Evolutionary conservation across 1,140 invertebrate genomes (phyloP), one percentile per base, ranked within the genome.

Genomic region (Sycophaga agraensis): DNA sequence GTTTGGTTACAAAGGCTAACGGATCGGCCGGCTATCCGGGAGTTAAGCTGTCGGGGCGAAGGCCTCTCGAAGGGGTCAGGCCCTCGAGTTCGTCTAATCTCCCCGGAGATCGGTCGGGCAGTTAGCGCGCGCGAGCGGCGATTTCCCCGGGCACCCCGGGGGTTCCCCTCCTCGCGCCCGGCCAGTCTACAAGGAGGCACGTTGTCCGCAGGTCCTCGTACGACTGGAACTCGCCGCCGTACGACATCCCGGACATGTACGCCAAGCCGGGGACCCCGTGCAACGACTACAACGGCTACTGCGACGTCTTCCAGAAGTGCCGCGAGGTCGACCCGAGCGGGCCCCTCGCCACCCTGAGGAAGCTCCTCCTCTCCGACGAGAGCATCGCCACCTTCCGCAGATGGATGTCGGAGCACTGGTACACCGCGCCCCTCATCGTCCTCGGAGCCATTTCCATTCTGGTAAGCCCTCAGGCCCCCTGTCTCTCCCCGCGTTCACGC

Each of bases 241-340:
- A 90, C 73, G 92, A 96, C 78, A 90, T 96, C 66, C 94, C 94
- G 0, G 91, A 94, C 70, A 91, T 95, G 87, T 93, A 88, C 79
- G 90, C 92, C n/a, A 97, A 96, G 73, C 93, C 93, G 0, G 92
- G 93, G 45, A 94, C 93, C 24, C 96, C 97, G 0, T 99, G 97
- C 77, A 97, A 99, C 77, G 93, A 99, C 77, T 99, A 97, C 79
- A 94, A 94, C 73, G 97, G 97, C 66, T 99, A 99, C 81, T 99
- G 97, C 82, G 97, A 99, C 82, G 96, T 98, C 37, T 99, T 98
- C 81, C 93, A 97, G 82, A 94, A 94, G 73, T 99, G 97, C 78
- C 85, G 97, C 66, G 91, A 94, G 78, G 93, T 96, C 55, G 93
- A 96, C 85, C 94, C 94, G 1, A 93, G 92, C 2, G 93, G 93